Conservation (phyloP, 2,797 vertebrate species). For the Lithobates sylvaticus region DNA sequence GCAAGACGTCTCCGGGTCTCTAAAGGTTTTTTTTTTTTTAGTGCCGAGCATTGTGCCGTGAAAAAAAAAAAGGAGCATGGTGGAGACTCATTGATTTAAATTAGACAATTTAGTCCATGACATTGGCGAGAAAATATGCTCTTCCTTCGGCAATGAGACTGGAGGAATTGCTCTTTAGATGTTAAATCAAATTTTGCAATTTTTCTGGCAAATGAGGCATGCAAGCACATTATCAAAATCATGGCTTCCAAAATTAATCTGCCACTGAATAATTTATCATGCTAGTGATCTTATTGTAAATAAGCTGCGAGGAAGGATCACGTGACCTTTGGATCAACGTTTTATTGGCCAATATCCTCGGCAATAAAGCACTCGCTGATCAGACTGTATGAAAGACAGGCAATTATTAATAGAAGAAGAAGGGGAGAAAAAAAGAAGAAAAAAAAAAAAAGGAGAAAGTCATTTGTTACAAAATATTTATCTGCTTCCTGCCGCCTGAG, state of each 20-base stretch:
- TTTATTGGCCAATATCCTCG: constrained; percentile 33
- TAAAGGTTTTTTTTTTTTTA: constrained; percentile 35
- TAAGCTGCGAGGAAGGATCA: constrained; percentile 43
- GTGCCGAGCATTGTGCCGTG: constrained; percentile 42
- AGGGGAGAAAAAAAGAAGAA: not conserved
- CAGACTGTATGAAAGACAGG: constrained; percentile 28
- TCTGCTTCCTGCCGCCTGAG: constrained; percentile 8
- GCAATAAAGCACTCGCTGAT: constrained; percentile 46
- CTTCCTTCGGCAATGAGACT: constrained; percentile 46
- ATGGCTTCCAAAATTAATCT: constrained; percentile 61
- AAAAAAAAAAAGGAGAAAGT: not conserved
- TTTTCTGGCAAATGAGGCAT: constrained; percentile 61
- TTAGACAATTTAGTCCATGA: constrained; percentile 59
- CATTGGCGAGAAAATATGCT: constrained; percentile 57
- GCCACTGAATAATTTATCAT: constrained; percentile 61
- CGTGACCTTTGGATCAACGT: constrained; percentile 8
- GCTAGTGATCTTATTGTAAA: constrained; percentile 57
- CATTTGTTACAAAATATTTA: constrained; percentile 23
- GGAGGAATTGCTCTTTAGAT: constrained; percentile 59
- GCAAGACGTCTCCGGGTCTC: constrained; percentile 52
- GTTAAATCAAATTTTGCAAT: constrained; percentile 62
- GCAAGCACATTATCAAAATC: constrained; percentile 62
- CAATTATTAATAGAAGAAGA: constrained; percentile 17
- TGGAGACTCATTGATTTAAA: constrained; percentile 58
- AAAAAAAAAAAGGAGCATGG: not conserved